Conservation (phyloP, 1,140 invertebrate species). For the Coelopa frigida region DNA sequence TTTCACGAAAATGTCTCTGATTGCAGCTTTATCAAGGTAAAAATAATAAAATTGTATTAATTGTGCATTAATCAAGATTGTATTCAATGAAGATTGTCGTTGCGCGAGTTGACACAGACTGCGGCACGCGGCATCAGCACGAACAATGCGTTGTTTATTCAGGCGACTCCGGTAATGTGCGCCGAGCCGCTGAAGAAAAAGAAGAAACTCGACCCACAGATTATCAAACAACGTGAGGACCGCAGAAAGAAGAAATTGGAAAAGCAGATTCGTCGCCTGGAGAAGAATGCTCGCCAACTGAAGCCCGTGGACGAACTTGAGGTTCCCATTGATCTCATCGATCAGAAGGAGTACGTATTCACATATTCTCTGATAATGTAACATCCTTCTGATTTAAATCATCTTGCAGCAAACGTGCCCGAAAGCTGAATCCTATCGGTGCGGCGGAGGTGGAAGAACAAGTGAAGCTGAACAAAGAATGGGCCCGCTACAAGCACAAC, state of each 20-base stretch:
- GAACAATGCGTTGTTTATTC: constrained; percentile 22
- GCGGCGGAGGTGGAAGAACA: constrained; percentile 50
- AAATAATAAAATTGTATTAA: background rate
- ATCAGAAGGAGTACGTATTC: constrained; percentile 9
- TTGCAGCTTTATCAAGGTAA: constrained; percentile 9
- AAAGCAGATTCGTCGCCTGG: constrained; percentile 70
- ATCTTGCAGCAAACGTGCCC: constrained; percentile 48
- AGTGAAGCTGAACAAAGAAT: constrained; percentile 59
- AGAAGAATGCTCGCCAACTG: constrained; percentile 66
- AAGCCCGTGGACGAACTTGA: constrained; percentile 80
- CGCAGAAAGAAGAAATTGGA: constrained; percentile 71
- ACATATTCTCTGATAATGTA: background rate
- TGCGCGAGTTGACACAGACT: constrained; percentile 1
- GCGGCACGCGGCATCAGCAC: background rate
- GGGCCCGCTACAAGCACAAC: constrained; percentile 60
- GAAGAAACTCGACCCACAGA: constrained; percentile 71
- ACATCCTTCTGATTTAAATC: background rate
- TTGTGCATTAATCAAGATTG: background rate
- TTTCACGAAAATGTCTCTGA: background rate
- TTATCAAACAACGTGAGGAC: constrained; percentile 71
- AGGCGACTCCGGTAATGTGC: constrained; percentile 31
- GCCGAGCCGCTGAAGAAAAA: constrained; percentile 85
- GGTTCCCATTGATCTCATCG: constrained; percentile 56
- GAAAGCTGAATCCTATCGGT: constrained; percentile 45
- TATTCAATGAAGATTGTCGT: background rate